Evolutionary conservation across 2,113 vertebrate genomes (phyloP).

Genomic region (Hippocampus mohnikei): DNA sequence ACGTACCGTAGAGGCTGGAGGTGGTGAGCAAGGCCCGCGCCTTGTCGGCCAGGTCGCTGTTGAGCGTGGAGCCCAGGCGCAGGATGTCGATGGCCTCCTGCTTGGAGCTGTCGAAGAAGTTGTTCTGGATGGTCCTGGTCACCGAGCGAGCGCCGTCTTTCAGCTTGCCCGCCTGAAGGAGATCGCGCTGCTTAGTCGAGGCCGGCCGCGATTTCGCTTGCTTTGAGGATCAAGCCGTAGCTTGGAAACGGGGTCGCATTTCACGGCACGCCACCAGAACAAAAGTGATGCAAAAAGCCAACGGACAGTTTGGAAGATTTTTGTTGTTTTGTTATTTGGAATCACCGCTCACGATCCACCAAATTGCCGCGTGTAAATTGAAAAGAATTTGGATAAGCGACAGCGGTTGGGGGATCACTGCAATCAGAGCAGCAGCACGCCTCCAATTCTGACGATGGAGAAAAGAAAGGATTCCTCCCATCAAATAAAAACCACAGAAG

Average conservation of each 20-base stretch:
- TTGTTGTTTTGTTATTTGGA: no score
- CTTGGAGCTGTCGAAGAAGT: constrained; percentile 99
- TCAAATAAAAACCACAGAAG: not conserved
- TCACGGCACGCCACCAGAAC: not conserved
- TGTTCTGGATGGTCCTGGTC: constrained; percentile 98
- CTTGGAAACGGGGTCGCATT: no score
- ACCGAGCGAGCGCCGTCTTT: constrained; percentile 98
- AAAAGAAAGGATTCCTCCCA: constrained; percentile 13
- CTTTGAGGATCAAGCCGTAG: no score
- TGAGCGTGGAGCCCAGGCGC: constrained; percentile 93
- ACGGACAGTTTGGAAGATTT: no score
- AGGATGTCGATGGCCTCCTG: constrained; percentile 98
- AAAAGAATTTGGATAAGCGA: not conserved
- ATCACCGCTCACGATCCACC: no score
- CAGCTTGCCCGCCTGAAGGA: constrained; percentile 88
- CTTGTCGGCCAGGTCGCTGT: constrained; percentile 98
- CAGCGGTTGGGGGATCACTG: not conserved
- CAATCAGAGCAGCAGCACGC: not conserved
- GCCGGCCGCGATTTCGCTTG: no score
- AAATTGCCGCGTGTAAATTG: no score
- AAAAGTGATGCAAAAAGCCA: not conserved
- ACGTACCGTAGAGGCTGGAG: constrained; percentile 90
- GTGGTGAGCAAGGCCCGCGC: constrained; percentile 96
- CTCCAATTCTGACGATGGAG: not conserved
- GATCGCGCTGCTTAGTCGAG: not conserved